Evolutionary conservation across 2,797 vertebrate genomes (phyloP), one percentile per base, ranked within the genome.

Genomic region (Menidia menidia): DNA sequence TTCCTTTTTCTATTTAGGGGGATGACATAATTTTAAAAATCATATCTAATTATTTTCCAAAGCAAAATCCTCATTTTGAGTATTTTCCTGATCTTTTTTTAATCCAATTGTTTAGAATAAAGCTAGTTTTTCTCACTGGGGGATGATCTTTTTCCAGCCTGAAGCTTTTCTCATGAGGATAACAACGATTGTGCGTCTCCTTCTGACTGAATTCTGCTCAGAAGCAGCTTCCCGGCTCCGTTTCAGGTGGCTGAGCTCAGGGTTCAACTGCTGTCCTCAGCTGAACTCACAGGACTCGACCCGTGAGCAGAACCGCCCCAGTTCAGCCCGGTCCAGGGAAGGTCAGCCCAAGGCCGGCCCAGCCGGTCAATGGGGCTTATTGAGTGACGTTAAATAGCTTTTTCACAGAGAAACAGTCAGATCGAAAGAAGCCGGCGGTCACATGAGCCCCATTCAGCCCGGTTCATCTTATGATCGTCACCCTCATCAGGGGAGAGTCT

Each of bases 191-290:
- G 25, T 25, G 25, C 25, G 25, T 25, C 25, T 25, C 25, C 25
- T 25, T 25, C 25, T 25, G 25, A 2, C 25, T 45, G 45, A 79
- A 72, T 71, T 83, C 66, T 64, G 83, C 78, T 87, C 39, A 65
- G 41, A 84, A 85, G 89, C 89, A 68, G 70, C 1, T 76, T 82
- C 82, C 85, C 86, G 90, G 78, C 62, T 84, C 78, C 88, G 82
- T 89, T 90, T 91, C 77, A 87, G 77, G 82, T 63, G 57, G 77
- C 78, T 89, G 87, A 84, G 84, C 78, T 89, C 84, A 89, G 80
- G 82, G 85, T 89, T 89, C 84, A 87, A 91, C 84, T 88, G 81
- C 85, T 75, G 82, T 86, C 88, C 89, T 74, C 90, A 77, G 88
- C 91, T 92, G 83, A 84, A 71, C 81, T 91, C 88, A 83, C 77